Evolutionary conservation across 2,113 vertebrate species (phyloP).

Genomic region (Electrona antarctica): DNA sequence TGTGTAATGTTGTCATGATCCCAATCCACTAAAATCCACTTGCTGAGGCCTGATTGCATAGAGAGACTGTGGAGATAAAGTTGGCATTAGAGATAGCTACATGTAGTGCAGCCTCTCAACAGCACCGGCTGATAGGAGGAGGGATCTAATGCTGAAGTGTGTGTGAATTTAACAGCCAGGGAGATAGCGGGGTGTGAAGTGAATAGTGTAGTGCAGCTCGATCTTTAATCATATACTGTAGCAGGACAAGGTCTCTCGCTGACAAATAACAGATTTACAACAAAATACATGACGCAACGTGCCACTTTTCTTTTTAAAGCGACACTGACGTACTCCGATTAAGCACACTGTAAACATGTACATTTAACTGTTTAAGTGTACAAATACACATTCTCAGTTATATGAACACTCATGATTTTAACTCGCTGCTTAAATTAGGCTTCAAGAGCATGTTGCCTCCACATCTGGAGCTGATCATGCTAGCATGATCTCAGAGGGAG

Average conservation of each 20-base stretch:
- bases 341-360: too few species aligned
- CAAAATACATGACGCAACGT: too few species aligned
- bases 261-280: too few species aligned
- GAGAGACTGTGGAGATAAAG: constrained; percentile 14
- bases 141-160: constrained; percentile 16
- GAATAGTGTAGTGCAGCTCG: constrained; percentile 31
- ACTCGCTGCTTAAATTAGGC: background rate
- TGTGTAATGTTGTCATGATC: constrained; percentile 15
- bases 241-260: too few species aligned
- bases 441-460: constrained; percentile 27
- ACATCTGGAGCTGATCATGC: constrained; percentile 77
- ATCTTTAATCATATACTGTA: background rate
- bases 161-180: constrained; percentile 31
- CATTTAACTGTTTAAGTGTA: too few species aligned
- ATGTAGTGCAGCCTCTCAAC: constrained; percentile 37
- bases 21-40: constrained; percentile 12
- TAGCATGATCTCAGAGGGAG: constrained; percentile 66
- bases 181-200: constrained; percentile 31
- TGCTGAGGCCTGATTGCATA: background rate
- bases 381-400: too few species aligned
- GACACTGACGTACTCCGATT: too few species aligned
- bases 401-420: too few species aligned
- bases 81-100: constrained; percentile 26
- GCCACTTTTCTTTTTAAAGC: too few species aligned
- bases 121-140: constrained; percentile 23